Evolutionary conservation across 2,888 invertebrate genomes (phyloP).

Genomic region (Pteria penguin): DNA sequence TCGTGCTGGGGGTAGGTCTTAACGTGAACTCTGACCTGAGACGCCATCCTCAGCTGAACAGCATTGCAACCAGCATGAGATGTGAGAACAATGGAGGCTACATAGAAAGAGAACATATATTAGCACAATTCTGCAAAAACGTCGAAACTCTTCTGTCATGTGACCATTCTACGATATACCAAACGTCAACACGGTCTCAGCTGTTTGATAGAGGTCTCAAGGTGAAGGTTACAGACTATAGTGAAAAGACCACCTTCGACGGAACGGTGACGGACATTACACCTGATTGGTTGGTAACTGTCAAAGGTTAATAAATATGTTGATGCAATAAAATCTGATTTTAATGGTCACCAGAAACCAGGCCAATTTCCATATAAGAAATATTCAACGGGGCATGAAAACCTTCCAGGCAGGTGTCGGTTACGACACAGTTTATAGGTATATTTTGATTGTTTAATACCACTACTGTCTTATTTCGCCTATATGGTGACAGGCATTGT

Average conservation of each 20-base stretch:
- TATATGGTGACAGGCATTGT: no score
- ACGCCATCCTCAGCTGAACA: constrained; percentile 41
- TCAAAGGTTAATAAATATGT: constrained; percentile 27
- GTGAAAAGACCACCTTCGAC: neutral
- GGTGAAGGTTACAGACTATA: constrained; percentile 19
- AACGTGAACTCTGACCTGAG: constrained; percentile 63
- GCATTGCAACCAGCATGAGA: constrained; percentile 57
- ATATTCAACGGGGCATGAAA: no score
- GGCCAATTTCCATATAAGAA: neutral
- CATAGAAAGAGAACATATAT: constrained; percentile 52
- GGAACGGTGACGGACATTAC: constrained; percentile 24
- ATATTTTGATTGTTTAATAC: no score
- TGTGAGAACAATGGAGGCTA: constrained; percentile 51
- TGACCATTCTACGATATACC: constrained; percentile 21
- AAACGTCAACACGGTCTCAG: constrained; percentile 34
- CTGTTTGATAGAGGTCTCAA: constrained; percentile 36
- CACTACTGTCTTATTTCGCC: no score
- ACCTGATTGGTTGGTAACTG: constrained; percentile 29
- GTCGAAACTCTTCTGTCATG: constrained; percentile 48
- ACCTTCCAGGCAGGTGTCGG: no score
- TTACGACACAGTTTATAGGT: no score
- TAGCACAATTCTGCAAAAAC: constrained; percentile 52
- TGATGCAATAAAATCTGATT: neutral
- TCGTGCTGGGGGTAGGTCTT: constrained; percentile 60
- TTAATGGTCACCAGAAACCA: neutral